Conservation (phyloP, 2,888 invertebrate genomes). For the Steinernema carpocapsae region DNA sequence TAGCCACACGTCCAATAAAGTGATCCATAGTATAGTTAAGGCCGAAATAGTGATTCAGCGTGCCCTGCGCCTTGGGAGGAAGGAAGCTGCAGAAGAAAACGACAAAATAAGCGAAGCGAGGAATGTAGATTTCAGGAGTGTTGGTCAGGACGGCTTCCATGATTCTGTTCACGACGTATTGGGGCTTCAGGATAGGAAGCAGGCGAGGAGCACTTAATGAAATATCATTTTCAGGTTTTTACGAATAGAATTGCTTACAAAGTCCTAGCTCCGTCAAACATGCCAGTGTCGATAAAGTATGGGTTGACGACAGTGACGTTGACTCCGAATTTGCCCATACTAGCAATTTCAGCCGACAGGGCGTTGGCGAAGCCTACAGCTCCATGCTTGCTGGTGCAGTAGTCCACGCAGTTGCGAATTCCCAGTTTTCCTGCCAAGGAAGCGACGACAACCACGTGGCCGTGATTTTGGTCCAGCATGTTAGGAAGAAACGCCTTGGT, state of each 20-base stretch:
- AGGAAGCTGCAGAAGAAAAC: conserved; percentile 51
- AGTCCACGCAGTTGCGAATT: conserved; percentile 77
- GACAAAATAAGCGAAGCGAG: conserved; percentile 77
- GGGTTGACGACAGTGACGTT: conserved; percentile 89
- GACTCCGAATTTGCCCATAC: conserved; percentile 73
- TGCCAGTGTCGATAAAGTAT: conserved; percentile 93
- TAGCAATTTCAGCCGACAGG: conserved; percentile 76
- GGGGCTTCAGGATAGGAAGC: conserved; percentile 76
- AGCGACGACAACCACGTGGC: conserved; percentile 91
- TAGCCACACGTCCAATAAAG: conserved; percentile 52
- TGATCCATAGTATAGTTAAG: conserved; percentile 59
- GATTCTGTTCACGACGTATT: conserved; percentile 84
- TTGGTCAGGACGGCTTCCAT: conserved; percentile 80
- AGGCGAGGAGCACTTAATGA: conserved; percentile 55
- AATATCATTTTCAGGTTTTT: conserved; percentile 1
- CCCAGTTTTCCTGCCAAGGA: conserved; percentile 81
- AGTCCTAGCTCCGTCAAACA: conserved; percentile 89
- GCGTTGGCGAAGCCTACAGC: conserved; percentile 92
- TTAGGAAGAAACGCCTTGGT: conserved; percentile 87
- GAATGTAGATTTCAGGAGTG: conserved; percentile 80
- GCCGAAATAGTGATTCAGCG: conserved; percentile 53
- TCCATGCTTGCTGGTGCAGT: conserved; percentile 91
- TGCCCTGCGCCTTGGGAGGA: conserved; percentile 50
- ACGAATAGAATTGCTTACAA: conserved; percentile 72
- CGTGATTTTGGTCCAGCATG: conserved; percentile 85